Evolutionary conservation across 2,113 vertebrate species (phyloP).

Genomic region (Eulemur macaco): DNA sequence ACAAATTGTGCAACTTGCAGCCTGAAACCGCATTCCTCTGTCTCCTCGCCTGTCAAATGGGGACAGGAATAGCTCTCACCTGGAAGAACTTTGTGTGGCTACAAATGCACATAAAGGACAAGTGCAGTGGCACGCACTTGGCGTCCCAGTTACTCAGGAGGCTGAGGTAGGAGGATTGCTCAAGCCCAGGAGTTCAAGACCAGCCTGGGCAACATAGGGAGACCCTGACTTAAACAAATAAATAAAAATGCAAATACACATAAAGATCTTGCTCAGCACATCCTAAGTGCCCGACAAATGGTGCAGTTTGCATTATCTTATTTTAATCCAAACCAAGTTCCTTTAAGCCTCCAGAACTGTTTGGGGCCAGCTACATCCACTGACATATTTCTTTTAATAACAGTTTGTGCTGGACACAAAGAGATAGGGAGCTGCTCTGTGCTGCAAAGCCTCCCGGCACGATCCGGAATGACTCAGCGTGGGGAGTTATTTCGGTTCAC

Average conservation of each 20-base stretch:
- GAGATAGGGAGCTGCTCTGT: rapidly evolving
- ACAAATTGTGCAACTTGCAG: neutral
- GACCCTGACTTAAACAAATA: too few species aligned
- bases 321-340: neutral
- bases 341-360: neutral
- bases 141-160: too few species aligned
- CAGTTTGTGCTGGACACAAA: neutral
- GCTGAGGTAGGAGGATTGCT: too few species aligned
- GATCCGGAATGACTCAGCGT: neutral
- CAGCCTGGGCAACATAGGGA: too few species aligned
- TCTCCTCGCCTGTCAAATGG: neutral
- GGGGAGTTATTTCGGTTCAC: neutral
- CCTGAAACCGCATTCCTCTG: neutral
- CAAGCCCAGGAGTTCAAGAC: too few species aligned
- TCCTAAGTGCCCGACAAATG: neutral
- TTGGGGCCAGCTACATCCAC: neutral
- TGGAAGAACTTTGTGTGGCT: neutral
- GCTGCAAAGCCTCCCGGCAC: neutral
- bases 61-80: neutral
- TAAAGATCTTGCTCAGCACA: neutral
- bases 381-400: neutral
- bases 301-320: neutral
- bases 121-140: too few species aligned
- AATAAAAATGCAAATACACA: neutral
- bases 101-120: neutral